A percentile compares a stretch with the other conserved stretches of the same genome.
These are phyloP conservation scores for Brienomyrus longianalis DNA, from an alignment of 2,113 vertebrate species.

Conservation along the genomic window DNA sequence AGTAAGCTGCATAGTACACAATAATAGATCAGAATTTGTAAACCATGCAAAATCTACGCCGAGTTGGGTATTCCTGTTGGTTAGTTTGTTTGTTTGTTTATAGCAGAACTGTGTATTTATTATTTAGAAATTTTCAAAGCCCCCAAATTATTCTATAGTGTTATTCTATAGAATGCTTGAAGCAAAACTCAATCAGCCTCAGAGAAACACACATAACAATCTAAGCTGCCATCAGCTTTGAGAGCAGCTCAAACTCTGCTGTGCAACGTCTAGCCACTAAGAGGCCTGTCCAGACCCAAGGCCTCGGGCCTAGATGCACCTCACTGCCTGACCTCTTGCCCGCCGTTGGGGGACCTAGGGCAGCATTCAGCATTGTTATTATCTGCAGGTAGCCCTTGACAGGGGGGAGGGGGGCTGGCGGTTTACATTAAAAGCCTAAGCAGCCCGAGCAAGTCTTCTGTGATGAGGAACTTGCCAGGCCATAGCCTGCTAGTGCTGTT, in stretches of 20 bases:
- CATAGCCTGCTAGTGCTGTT: neutral
- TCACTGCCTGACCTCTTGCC: neutral
- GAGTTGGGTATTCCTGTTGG: neutral
- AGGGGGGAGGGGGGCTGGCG: neutral
- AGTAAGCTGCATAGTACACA: neutral
- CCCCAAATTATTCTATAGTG: neutral
- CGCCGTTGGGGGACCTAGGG: no score
- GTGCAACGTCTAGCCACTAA: no score
- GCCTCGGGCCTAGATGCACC: no score
- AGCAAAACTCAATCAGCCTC: neutral
- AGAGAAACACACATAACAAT: neutral
- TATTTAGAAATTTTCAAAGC: neutral
- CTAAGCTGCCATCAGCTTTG: neutral
- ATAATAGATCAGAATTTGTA: neutral
- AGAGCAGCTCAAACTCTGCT: neutral
- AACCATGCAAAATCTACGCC: neutral
- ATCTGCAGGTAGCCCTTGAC: constrained; percentile 14
- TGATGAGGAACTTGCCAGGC: neutral
- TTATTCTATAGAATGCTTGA: neutral
- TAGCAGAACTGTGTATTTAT: neutral
- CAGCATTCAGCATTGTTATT: neutral
- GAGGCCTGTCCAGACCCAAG: neutral
- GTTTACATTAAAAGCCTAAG: neutral
- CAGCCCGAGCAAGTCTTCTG: neutral
- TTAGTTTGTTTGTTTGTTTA: neutral